A percentile compares a stretch with the other conserved stretches of the same genome.
Conservation (phyloP, 2,113 vertebrate species). For the Menidia beryllina region DNA sequence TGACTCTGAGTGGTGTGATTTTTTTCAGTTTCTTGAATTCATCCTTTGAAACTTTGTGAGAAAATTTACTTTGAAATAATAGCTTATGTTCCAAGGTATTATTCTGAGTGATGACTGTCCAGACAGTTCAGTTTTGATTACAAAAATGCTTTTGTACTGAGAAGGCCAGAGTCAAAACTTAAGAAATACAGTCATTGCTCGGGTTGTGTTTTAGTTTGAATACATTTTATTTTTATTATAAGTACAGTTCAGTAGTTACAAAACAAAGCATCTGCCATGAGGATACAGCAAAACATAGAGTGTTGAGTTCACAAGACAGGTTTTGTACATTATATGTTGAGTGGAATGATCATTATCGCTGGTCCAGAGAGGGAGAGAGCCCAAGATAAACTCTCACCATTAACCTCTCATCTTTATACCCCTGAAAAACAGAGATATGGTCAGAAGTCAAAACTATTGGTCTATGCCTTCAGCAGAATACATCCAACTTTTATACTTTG, state of each 20-base stretch:
- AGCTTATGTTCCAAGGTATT: not conserved
- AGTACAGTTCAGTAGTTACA: conserved; percentile 91
- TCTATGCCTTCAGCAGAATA: conserved; percentile 41
- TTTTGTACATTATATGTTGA: conserved; percentile 80
- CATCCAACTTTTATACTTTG: conserved; percentile 60
- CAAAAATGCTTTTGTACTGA: not conserved
- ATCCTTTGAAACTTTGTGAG: conserved; percentile 31
- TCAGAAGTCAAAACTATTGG: conserved; percentile 58
- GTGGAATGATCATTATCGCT: conserved; percentile 83
- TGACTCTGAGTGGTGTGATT: not conserved
- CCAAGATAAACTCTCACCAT: conserved; percentile 53
- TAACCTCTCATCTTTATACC: conserved; percentile 70
- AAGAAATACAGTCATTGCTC: conserved; percentile 35
- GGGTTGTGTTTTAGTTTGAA: conserved; percentile 81
- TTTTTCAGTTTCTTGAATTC: conserved; percentile 5
- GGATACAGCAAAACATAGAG: conserved; percentile 85
- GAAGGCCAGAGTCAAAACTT: not conserved
- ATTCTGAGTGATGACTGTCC: not conserved
- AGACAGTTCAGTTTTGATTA: not conserved
- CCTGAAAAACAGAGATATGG: conserved; percentile 61
- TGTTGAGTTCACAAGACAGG: conserved; percentile 86
- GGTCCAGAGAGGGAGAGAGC: conserved; percentile 76
- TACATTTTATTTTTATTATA: conserved; percentile 91
- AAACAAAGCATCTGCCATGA: conserved; percentile 88
- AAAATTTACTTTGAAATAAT: conserved; percentile 44